A percentile compares a stretch with the other conserved stretches of the same genome.
These are phyloP conservation scores for Tetropium fuscum DNA, from an alignment of 2,888 invertebrate species.

Conservation along the genomic window DNA sequence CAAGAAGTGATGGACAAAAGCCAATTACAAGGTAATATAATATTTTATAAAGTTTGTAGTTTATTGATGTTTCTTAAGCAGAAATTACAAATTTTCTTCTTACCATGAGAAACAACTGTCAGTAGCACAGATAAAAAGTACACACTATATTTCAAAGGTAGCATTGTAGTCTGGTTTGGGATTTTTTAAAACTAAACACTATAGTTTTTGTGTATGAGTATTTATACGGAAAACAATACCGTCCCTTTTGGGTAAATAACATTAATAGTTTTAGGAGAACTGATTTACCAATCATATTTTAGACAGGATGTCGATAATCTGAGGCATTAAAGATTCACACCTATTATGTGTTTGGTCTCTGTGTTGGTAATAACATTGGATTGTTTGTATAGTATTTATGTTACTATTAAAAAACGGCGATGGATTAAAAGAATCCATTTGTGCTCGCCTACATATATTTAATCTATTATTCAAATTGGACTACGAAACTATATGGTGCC, in stretches of 20 bases:
- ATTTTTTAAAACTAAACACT: background rate
- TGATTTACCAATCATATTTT: background rate
- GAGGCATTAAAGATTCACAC: no score
- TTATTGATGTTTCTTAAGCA: background rate
- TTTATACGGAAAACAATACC: background rate
- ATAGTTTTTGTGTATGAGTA: background rate
- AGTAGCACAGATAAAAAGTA: background rate
- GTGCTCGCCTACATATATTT: no score
- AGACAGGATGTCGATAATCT: background rate
- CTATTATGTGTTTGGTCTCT: no score
- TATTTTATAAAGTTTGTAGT: no score
- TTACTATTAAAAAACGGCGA: no score
- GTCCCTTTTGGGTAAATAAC: background rate
- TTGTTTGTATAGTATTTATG: no score
- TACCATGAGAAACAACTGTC: background rate
- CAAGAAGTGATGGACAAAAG: no score
- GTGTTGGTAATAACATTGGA: no score
- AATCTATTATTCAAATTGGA: no score
- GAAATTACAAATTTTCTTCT: background rate
- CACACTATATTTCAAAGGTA: background rate
- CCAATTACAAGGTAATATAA: no score
- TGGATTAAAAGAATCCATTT: no score
- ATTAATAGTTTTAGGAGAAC: constrained; percentile 1
- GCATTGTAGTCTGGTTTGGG: background rate
- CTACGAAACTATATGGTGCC: no score